Base-by-base conservation (phyloP, 1,140 invertebrate genomes). In the Ceratina japonica region DNA sequence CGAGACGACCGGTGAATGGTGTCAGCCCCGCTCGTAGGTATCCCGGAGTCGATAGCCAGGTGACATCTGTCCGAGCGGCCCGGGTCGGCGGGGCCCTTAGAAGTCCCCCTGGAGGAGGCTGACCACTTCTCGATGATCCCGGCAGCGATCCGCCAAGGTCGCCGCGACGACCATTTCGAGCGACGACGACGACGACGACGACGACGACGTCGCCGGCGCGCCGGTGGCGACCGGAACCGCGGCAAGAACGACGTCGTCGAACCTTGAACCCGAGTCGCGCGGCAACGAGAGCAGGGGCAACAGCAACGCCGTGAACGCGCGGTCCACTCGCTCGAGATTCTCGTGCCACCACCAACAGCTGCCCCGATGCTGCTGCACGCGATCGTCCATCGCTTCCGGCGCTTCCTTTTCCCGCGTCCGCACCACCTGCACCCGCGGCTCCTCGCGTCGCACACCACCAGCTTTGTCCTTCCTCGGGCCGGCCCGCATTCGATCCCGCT, bases 11-110 rank as follows among this genome's bases (percentile, higher is more conserved):
- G 75, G 81, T 79, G 64, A 71, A 81, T 80, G 80, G 80, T 81
- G 80, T 87, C 86, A 87, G 87, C 87, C 85, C 87, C 86, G 85
- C 87, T 83, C 81, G 85, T 87, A 74, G 83, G 70, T 82, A 72
- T 86, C 87, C 87, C 85, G 86, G 84, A 83, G 84, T 86, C 69
- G 64, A 79, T 64, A 85, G 79, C 87, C 87, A 83, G 80, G 83
- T 83, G 77, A 82, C 80, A 78, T 80, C 83, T 79, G 82, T 81
- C 85, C 80, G 85, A 80, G 71, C 81, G 82, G 80, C 77, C 85
- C 85, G 79, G 82, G 82, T 87, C 78, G 83, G 87, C 87, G 86
- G 84, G 87, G 87, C 86, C 83, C 82, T 89, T 90, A 89, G 85
- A 86, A 90, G 87, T 90, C 88, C 88, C 87, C 87, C 88, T 89